Evolutionary conservation across 2,888 invertebrate genomes (phyloP), one percentile per base, ranked within the genome.

Genomic region (Euzetes globulus): DNA sequence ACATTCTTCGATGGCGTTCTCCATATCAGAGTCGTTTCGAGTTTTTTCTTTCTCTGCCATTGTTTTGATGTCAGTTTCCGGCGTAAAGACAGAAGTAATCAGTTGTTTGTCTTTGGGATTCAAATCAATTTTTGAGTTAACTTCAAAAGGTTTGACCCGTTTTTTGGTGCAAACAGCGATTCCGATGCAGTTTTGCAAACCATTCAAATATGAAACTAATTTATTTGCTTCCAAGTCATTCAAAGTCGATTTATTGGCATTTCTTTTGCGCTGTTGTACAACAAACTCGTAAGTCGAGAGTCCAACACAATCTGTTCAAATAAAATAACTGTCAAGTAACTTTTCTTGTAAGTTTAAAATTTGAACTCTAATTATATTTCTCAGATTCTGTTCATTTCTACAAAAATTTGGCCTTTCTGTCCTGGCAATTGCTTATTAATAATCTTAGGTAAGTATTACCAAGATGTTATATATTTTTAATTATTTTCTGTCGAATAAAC

Each of bases 251-350:
- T 27, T 11, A 19, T n/a, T n/a, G 4, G 71, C 17, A 1, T 47
- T 71, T 3, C 37, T 45, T 22, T 76, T 76, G 19, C 78, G 77
- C 41, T 79, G 78, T 9, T 80, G 80, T 45, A 88, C 84, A 73
- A 94, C 91, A 83, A 93, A 94, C 81, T 94, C 94, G 84, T 93
- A 94, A 0, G 94, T 94, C 25, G 94, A 92, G 63, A 93, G 85
- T 1, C 92, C 93, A 80, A 92, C 84, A 79, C 89, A 87, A 3
- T 89, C 77, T 78, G 19, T 41, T n/a, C n/a, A n/a, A n/a, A n/a
- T n/a, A n/a, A n/a, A n/a, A n/a, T n/a, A n/a, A n/a, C n/a, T n/a
- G n/a, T n/a, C n/a, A n/a, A n/a, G n/a, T n/a, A n/a, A n/a, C n/a
- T n/a, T n/a, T n/a, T n/a, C n/a, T n/a, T n/a, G n/a, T n/a, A n/a